Evolutionary conservation across 1,140 invertebrate species (phyloP).

Genomic region (Neocloeon triangulifer): DNA sequence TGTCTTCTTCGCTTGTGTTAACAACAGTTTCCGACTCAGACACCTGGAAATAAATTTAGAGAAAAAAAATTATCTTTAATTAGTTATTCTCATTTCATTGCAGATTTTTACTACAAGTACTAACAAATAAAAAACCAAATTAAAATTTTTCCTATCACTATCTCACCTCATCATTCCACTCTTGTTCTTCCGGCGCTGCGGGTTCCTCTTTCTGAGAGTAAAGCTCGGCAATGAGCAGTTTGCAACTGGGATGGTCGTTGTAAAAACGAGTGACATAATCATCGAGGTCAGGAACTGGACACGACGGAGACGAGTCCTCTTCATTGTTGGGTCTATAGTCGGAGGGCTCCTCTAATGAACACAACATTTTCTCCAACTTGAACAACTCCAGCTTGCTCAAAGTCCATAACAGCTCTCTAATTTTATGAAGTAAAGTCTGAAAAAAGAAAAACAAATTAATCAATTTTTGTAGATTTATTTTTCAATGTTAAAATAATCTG

Average conservation of each 20-base stretch:
- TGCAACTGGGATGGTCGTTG: conserved; percentile 38
- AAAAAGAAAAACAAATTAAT: conserved; percentile 12
- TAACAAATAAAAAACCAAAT: too few species aligned
- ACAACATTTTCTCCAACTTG: conserved; percentile 66
- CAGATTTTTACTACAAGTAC: too few species aligned
- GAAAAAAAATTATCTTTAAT: too few species aligned
- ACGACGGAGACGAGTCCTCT: conserved; percentile 7
- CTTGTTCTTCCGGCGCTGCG: too few species aligned
- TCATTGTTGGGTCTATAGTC: not conserved
- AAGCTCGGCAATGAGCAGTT: conserved; percentile 31
- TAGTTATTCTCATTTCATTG: too few species aligned
- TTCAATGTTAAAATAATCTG: too few species aligned
- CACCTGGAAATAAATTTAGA: too few species aligned
- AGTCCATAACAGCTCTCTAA: conserved; percentile 72
- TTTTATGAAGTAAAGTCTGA: conserved; percentile 56
- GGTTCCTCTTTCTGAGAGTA: too few species aligned
- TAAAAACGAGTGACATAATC: conserved; percentile 49
- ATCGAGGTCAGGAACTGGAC: conserved; percentile 30
- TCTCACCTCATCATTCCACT: too few species aligned
- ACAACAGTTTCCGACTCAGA: not conserved
- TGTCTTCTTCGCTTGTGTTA: not conserved
- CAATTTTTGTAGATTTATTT: too few species aligned
- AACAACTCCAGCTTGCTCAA: conserved; percentile 59
- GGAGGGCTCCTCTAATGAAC: conserved; percentile 61
- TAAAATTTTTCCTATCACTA: too few species aligned